Evolutionary conservation across 2,888 invertebrate species (phyloP), one percentile per base, ranked within the genome.

Genomic region (Hemicrepidius hirtus): DNA sequence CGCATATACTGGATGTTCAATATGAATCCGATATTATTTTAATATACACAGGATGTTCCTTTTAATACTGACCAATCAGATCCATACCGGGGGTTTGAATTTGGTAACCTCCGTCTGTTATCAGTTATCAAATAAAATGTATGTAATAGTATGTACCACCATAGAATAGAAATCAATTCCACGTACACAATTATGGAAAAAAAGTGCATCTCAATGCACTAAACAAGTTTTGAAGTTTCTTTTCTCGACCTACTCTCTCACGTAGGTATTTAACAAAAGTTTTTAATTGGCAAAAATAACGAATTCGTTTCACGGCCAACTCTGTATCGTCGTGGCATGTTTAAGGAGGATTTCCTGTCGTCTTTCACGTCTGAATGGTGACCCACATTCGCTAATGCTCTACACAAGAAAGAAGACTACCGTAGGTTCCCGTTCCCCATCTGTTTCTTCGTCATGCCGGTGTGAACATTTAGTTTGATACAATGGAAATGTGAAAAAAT

Each of bases 331-430:
- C 7, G 24, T 35, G 32, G 37, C 49, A 20, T 53, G 64, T 53
- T n/a, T n/a, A n/a, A 18, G 53, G 50, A 65, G 64, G 46, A 37
- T 20, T 65, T 65, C 64, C 64, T 50, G 50, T 53, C 50, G 50
- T 53, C 64, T 65, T 53, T 65, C 50, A 53, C 64, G 40, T 18
- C 28, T 63, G 49, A 49, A 21, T 16, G 35, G 21, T 65, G 64
- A 65, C 64, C 64, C 50, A 65, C 64, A 65, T 65, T 60, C 35
- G 20, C 21, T 18, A 53, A 53, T 53, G 44, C 10, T n/a, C n/a
- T n/a, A n/a, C n/a, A 12, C 40, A 46, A 63, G 63, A 63, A 57
- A 21, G 41, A 57, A 57, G 4, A 60, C 40, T 40, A 24, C 20
- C 41, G 60, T 41, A 28, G 60, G 28, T 55, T 44, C 44, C n/a